These are phyloP conservation scores for Andricus grossulariae DNA, from an alignment of 1,140 invertebrate species.

Conservation along the genomic window DNA sequence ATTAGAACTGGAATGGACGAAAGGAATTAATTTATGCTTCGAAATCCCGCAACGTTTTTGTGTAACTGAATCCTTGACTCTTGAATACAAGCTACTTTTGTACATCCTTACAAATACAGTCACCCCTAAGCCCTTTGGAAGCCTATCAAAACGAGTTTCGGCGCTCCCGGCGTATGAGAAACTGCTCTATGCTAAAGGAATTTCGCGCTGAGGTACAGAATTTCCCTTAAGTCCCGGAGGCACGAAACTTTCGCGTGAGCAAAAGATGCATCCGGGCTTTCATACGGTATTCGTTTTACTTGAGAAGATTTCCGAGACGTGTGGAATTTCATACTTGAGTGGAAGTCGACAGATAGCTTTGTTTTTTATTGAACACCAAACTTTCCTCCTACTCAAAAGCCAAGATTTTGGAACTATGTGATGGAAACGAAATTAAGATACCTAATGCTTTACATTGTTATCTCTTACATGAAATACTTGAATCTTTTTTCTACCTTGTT, in stretches of 20 bases:
- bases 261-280: slow-evolving; percentile 23
- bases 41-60: no score
- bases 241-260: slow-evolving; percentile 15
- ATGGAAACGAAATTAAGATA: no score
- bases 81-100: background rate
- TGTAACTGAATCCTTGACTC: background rate
- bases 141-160: slow-evolving; percentile 19
- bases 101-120: background rate
- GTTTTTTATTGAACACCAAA: background rate
- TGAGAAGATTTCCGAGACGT: slow-evolving; percentile 16
- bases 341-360: background rate
- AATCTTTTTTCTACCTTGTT: background rate
- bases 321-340: slow-evolving; percentile 11
- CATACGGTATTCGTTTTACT: slow-evolving; percentile 16
- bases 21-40: no score
- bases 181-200: slow-evolving; percentile 21
- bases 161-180: background rate
- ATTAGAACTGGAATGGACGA: no score
- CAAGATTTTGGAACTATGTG: no score
- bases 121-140: slow-evolving; percentile 7
- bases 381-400: no score
- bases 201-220: slow-evolving; percentile 9
- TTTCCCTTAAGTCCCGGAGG: background rate
- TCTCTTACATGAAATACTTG: no score
- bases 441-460: no score